Percentiles rank a stretch among this genome's conserved stretches.
Evolutionary conservation across 2,888 invertebrate species (phyloP).

Genomic region (Lepidonotus clava): DNA sequence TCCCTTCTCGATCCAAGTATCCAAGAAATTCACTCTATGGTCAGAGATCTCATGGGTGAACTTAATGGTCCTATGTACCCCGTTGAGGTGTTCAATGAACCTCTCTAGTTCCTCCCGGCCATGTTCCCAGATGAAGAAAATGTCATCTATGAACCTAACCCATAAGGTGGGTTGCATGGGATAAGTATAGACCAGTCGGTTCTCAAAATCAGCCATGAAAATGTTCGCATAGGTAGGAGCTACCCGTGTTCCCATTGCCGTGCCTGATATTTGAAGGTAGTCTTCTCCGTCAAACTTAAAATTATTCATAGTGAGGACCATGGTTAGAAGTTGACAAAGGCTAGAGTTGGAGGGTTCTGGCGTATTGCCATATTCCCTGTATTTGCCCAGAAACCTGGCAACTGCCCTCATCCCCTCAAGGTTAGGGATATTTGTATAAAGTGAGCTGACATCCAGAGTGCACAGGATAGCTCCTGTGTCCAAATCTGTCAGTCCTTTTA

Average conservation of each 20-base stretch:
- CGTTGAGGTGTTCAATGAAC: background rate
- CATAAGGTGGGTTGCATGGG: background rate
- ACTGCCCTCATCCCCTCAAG: background rate
- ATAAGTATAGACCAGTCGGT: background rate
- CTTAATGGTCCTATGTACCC: background rate
- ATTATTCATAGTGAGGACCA: background rate
- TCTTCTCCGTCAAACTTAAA: background rate
- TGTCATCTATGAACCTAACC: background rate
- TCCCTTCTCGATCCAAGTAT: too few relatives aligned
- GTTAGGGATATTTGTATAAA: slow-evolving; percentile 33
- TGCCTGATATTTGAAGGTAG: background rate
- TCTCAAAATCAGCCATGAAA: background rate
- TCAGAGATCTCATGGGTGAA: background rate
- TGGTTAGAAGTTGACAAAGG: background rate
- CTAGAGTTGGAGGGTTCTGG: too few relatives aligned
- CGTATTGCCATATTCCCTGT: too few relatives aligned
- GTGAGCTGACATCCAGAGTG: slow-evolving; percentile 17
- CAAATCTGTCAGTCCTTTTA: background rate
- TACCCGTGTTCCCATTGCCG: background rate
- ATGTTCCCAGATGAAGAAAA: background rate
- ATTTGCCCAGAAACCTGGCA: background rate
- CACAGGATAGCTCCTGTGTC: background rate
- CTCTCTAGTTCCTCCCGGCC: background rate
- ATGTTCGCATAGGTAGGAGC: background rate
- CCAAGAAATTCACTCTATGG: background rate